These are phyloP conservation scores for Dolichoris vasculosae DNA, from an alignment of 1,140 invertebrate species.

Conservation along the genomic window DNA sequence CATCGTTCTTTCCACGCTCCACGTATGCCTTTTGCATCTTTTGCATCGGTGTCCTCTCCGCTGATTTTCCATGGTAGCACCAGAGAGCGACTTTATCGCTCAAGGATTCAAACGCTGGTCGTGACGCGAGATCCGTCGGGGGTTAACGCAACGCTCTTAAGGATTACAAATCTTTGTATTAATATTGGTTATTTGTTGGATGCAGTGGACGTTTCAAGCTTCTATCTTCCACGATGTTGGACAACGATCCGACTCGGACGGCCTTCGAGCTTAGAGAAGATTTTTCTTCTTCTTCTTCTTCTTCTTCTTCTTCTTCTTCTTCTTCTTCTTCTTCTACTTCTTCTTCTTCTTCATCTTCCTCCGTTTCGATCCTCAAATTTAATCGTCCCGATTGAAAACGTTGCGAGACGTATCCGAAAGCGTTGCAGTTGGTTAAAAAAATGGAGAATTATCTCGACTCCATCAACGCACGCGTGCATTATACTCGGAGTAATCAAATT, in stretches of 20 bases:
- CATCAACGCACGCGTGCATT: background rate
- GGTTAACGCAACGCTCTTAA: background rate
- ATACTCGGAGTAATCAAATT: background rate
- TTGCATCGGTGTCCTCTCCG: background rate
- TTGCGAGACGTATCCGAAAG: background rate
- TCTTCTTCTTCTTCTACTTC: too few relatives aligned
- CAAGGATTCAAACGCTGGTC: background rate
- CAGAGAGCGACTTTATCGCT: background rate
- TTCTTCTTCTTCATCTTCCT: too few relatives aligned
- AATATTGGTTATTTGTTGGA: background rate
- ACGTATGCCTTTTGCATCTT: background rate
- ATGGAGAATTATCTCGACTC: background rate
- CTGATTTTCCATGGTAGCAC: background rate
- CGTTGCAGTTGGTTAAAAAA: background rate
- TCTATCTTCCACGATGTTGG: background rate
- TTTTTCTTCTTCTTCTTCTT: too few relatives aligned
- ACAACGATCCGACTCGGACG: background rate
- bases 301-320: too few relatives aligned
- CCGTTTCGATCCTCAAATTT: too few relatives aligned
- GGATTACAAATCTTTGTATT: background rate
- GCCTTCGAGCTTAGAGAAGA: background rate
- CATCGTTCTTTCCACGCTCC: background rate
- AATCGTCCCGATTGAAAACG: background rate
- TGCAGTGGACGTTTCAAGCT: background rate
- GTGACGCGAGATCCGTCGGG: background rate